Evolutionary conservation across 2,888 invertebrate genomes (phyloP).

Genomic region (Pheosia gnoma): DNA sequence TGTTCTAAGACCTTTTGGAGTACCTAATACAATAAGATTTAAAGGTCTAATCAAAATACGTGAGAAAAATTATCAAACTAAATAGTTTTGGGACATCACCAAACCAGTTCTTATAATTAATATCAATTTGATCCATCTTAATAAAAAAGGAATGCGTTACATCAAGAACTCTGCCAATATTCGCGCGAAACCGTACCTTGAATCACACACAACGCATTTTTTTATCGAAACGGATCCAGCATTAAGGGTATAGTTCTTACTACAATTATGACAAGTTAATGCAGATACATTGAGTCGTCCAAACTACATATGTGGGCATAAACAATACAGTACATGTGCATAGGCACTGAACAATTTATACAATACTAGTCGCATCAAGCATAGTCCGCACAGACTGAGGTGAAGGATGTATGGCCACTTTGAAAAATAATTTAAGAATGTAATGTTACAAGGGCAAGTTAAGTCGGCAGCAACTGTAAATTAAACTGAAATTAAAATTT

Average conservation of each 20-base stretch:
- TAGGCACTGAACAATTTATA: slow-evolving; percentile 51
- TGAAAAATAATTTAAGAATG: too few relatives aligned
- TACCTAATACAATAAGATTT: too few relatives aligned
- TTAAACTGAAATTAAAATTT: too few relatives aligned
- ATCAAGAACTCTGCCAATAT: background rate
- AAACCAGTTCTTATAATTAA: background rate
- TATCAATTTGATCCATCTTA: background rate
- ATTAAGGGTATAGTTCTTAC: background rate
- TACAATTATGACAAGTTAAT: slow-evolving; percentile 3
- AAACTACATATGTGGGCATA: background rate
- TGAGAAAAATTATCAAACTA: background rate
- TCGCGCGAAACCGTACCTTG: background rate
- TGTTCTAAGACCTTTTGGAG: too few relatives aligned
- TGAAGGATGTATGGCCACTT: background rate
- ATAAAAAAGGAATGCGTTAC: background rate
- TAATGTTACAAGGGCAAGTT: background rate
- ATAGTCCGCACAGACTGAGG: slow-evolving; percentile 26
- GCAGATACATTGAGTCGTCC: background rate
- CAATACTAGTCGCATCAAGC: slow-evolving; percentile 35
- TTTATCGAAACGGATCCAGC: background rate
- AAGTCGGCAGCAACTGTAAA: background rate
- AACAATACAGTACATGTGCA: slow-evolving; percentile 34
- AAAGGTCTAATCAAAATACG: too few relatives aligned
- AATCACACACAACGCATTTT: background rate
- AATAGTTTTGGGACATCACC: slow-evolving; percentile 1